Percentiles rank a stretch among this genome's conserved stretches.
phyloP scores from a whole-genome alignment of 2,797 vertebrate genomes.

The Artibeus jamaicensis region DNA sequence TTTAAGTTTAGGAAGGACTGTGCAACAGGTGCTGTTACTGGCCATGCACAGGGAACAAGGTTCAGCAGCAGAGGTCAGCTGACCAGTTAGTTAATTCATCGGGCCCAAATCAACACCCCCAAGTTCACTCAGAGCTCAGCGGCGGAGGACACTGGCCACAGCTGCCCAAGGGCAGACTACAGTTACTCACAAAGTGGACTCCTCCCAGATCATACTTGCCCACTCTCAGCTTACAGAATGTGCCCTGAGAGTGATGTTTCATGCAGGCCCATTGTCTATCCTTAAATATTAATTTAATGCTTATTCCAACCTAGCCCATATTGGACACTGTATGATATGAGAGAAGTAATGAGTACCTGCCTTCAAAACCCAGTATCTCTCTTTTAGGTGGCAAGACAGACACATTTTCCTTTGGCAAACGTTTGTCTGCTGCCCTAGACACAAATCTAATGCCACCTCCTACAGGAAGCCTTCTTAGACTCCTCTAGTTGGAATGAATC shows the following conservation, averaged over 20 bases:
- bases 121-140: not conserved
- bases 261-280: not conserved
- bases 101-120: not conserved
- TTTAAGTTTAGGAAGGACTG: not conserved
- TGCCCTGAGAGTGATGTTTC: not conserved
- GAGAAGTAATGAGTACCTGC: not conserved
- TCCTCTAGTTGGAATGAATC: not conserved
- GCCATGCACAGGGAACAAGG: not conserved
- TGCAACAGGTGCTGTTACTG: not conserved
- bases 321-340: not conserved
- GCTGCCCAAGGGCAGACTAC: fast-evolving
- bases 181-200: no score
- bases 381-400: not conserved
- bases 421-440: not conserved
- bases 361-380: not conserved
- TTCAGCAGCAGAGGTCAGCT: no score
- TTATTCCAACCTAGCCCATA: not conserved
- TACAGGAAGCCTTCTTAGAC: no score
- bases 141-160: no score
- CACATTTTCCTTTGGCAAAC: not conserved
- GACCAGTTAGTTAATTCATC: not conserved
- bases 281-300: not conserved
- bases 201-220: not conserved
- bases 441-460: not conserved
- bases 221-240: not conserved